Conservation (phyloP, 2,797 vertebrate species). For the Lophura swinhoii region DNA sequence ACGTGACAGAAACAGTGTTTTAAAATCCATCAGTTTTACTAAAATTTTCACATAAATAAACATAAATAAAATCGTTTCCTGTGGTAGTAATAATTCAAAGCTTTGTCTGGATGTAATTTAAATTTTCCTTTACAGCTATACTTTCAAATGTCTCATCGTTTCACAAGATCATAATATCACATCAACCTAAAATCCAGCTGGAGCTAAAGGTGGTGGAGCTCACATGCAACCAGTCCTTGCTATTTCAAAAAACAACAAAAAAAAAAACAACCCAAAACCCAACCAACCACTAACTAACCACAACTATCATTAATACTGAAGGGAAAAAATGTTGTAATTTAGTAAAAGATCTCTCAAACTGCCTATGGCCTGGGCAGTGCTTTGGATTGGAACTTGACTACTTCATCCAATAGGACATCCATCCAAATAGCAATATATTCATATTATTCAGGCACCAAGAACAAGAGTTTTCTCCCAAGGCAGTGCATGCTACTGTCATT, state of each 20-base stretch:
- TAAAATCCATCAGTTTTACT: conserved; percentile 58
- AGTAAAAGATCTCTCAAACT: not conserved
- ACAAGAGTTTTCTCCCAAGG: not conserved
- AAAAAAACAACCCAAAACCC: not conserved
- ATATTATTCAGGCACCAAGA: not conserved
- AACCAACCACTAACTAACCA: too few species aligned
- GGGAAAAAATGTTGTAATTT: not conserved
- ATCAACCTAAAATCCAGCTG: conserved; percentile 37
- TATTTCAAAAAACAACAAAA: not conserved
- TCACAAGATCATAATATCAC: not conserved
- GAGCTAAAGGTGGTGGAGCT: conserved; percentile 47
- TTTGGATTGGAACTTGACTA: not conserved
- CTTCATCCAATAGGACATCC: not conserved
- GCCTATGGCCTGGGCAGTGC: not conserved
- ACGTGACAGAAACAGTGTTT: not conserved
- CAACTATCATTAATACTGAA: rapidly evolving
- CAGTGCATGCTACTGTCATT: not conserved
- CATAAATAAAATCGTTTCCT: conserved; percentile 21
- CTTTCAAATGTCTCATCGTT: conserved; percentile 24
- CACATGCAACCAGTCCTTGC: not conserved
- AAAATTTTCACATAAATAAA: conserved; percentile 12
- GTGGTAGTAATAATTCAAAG: conserved; percentile 10
- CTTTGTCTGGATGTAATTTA: conserved; percentile 12
- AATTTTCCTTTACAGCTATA: not conserved
- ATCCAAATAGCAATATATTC: not conserved